Conservation (phyloP, 2,797 vertebrate genomes). For the Menidia menidia region DNA sequence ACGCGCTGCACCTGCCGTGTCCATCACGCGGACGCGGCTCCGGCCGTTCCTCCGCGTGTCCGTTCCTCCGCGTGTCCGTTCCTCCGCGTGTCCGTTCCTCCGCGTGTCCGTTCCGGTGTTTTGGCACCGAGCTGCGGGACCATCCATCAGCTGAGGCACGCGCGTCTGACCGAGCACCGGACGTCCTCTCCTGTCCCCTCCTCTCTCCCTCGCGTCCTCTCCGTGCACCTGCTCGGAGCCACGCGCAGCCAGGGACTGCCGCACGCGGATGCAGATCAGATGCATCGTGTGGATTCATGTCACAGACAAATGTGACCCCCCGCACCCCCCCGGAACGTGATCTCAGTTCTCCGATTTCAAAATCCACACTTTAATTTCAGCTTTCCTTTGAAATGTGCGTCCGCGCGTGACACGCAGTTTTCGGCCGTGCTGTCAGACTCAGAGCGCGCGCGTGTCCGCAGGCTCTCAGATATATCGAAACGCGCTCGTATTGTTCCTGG, state of each 20-base stretch:
- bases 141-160: conserved; percentile 1
- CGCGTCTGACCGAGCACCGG: conserved; percentile 1
- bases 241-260: conserved; percentile 34
- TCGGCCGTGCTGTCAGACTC: conserved; percentile 29
- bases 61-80: conserved; percentile 14
- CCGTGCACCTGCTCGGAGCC: conserved; percentile 58
- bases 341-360: neutral
- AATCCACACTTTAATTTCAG: neutral
- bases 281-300: conserved; percentile 14
- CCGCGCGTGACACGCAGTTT: neutral
- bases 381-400: neutral
- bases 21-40: conserved; percentile 18
- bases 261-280: conserved; percentile 4
- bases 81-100: conserved; percentile 19
- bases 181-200: neutral
- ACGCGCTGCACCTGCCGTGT: conserved; percentile 39
- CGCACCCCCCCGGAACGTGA: no score
- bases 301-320: no score
- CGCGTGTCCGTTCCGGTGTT: neutral
- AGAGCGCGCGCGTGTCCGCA: conserved; percentile 3
- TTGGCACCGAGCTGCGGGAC: neutral
- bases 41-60: conserved; percentile 9
- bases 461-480: conserved; percentile 12
- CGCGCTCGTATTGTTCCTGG: conserved; percentile 24
- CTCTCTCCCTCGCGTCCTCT: neutral